A percentile compares a stretch with the other conserved stretches of the same genome.
phyloP scores from a whole-genome alignment of 1,140 invertebrate genomes.

The Pseudomyrmex pallidus region DNA sequence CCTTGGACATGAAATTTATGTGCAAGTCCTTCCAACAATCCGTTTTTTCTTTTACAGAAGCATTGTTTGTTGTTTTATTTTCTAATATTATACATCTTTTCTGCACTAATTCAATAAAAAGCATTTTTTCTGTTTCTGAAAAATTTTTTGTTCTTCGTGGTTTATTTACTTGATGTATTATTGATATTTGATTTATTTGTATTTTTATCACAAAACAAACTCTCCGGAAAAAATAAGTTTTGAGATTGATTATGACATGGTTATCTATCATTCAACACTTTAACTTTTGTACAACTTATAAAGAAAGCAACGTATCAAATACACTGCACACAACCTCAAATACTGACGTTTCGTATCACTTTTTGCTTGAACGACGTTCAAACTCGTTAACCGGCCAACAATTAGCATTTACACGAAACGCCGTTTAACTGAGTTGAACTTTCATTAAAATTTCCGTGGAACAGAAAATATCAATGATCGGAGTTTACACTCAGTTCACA shows the following conservation, averaged over 20 bases:
- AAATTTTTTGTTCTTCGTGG: background rate
- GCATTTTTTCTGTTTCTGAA: background rate
- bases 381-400: slow-evolving; percentile 14
- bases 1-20: background rate
- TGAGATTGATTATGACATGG: no score
- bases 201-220: no score
- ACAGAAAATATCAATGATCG: background rate
- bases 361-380: background rate
- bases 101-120: slow-evolving; percentile 7
- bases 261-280: no score
- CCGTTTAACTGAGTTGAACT: slow-evolving; percentile 7
- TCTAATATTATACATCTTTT: slow-evolving; percentile 1
- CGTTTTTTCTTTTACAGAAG: slow-evolving; percentile 20
- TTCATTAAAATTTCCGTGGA: slow-evolving; percentile 6
- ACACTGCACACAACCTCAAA: background rate
- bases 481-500: slow-evolving; percentile 12
- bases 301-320: no score
- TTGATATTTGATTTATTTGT: background rate
- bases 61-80: slow-evolving; percentile 12
- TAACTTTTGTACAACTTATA: no score
- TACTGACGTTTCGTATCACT: background rate
- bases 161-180: background rate
- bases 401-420: background rate
- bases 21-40: slow-evolving; percentile 16
- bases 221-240: no score